Conservation (phyloP, 2,888 invertebrate species). For the Miltochrista miniata region DNA sequence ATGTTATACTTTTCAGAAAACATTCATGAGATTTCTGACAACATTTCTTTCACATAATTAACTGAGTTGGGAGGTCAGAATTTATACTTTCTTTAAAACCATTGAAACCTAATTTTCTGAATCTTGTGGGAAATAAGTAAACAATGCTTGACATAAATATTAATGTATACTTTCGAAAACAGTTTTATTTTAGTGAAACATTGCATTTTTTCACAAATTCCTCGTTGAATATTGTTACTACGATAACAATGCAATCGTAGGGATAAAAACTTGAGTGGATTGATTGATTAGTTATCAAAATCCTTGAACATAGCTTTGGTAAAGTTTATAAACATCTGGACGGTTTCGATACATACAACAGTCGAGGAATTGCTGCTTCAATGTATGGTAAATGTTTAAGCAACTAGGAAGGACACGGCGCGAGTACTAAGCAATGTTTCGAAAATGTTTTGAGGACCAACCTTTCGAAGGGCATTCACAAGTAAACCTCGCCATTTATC, state of each 20-base stretch:
- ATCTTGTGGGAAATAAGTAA: neutral
- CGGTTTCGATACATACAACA: neutral
- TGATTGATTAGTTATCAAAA: constrained; percentile 22
- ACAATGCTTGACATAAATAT: neutral
- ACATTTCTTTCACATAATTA: no score
- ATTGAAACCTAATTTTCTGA: neutral
- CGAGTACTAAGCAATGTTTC: constrained; percentile 8
- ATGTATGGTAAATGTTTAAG: neutral
- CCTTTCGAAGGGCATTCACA: constrained; percentile 93
- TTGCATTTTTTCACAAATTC: neutral
- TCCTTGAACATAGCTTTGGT: constrained; percentile 26
- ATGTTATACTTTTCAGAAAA: no score
- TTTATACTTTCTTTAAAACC: no score
- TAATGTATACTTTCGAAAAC: neutral
- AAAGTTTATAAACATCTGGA: constrained; percentile 31
- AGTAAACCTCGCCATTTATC: constrained; percentile 97
- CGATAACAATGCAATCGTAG: constrained; percentile 12
- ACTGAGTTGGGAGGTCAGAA: no score
- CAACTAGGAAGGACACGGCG: neutral
- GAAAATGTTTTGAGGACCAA: constrained; percentile 51
- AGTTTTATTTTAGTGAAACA: neutral
- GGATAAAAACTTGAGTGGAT: constrained; percentile 15
- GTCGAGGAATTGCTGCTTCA: neutral
- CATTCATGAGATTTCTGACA: no score
- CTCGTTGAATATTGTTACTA: neutral